Conservation (phyloP, 2,888 invertebrate genomes). For the Tortricodes alternella region DNA sequence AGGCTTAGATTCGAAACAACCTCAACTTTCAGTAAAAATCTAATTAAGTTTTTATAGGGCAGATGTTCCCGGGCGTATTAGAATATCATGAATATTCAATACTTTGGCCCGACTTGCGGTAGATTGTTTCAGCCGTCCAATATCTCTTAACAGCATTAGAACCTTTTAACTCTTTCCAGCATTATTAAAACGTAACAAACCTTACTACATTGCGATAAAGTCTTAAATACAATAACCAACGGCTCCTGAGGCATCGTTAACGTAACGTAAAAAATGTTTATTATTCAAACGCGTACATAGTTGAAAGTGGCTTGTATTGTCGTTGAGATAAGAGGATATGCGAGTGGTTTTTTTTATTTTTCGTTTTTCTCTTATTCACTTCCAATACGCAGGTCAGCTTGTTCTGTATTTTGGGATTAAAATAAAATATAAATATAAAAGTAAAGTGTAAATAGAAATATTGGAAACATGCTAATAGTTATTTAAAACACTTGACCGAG, state of each 20-base stretch:
- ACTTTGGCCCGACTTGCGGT: slow-evolving; percentile 29
- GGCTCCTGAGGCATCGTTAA: background rate
- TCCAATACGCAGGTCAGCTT: no score
- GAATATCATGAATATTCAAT: slow-evolving; percentile 37
- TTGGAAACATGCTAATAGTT: no score
- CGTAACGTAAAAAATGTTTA: no score
- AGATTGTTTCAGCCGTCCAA: slow-evolving; percentile 32
- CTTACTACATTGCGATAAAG: background rate
- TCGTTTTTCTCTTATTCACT: no score
- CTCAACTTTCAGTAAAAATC: slow-evolving; percentile 33
- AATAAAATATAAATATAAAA: no score
- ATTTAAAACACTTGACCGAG: no score
- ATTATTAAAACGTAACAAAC: background rate
- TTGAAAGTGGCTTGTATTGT: no score
- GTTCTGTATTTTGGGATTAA: no score
- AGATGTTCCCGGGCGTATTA: slow-evolving; percentile 35
- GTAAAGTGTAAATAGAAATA: no score
- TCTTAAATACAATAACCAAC: background rate
- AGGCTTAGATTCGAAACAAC: slow-evolving; percentile 13
- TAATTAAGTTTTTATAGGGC: slow-evolving; percentile 36
- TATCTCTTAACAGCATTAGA: slow-evolving; percentile 32
- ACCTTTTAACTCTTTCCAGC: slow-evolving; percentile 25
- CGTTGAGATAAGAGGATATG: no score
- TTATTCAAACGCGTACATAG: no score
- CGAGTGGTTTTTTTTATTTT: no score